Base-by-base conservation (phyloP, 2,888 invertebrate genomes). In the Ennomos quercinarius region DNA sequence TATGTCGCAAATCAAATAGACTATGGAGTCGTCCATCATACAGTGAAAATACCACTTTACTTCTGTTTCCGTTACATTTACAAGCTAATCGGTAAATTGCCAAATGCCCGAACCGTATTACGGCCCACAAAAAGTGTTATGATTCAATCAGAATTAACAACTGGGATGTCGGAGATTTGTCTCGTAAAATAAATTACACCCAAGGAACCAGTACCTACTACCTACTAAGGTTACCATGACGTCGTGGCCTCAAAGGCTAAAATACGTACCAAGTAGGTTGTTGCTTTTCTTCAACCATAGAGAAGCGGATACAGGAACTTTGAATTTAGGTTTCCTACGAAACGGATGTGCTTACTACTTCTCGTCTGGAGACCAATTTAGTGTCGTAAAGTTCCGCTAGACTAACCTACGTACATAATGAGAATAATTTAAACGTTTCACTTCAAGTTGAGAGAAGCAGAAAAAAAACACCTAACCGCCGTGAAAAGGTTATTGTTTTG, bases 61-160 rank as follows among this genome's bases (percentile, higher is more conserved):
- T 66, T 70, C 61, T 63, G 60, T 69, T 73, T 72, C 74, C 74
- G 73, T 64, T 66, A 68, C 67, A 71, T 73, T 78, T 69, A 69
- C 65, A 68, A 70, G 64, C 61, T 71, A 47, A 57, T 57, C 53
- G 44, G 40, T 50, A 68, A 75, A 77, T 77, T 77, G 72, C 72
- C 64, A 71, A 73, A 71, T 74, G 66, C 12, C 39, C 47, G 46
- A 60, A 61, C 57, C 54, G 47, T 64, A 56, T 58, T 58, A 68
- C 71, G 42, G 53, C 63, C 63, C 52, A 61, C 64, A 59, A 61
- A 64, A 57, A 50, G 46, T 63, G 56, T 59, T 61, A 63, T 68
- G 55, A 52, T 55, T 63, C 53, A 68, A 63, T 64, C 64, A 61
- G 55, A 61, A 61, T 64, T 57, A 63, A 60, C 57, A 43, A 58